These are phyloP conservation scores for Gallinago solitaria DNA, from an alignment of 2,797 vertebrate genomes.

Conservation along the genomic window DNA sequence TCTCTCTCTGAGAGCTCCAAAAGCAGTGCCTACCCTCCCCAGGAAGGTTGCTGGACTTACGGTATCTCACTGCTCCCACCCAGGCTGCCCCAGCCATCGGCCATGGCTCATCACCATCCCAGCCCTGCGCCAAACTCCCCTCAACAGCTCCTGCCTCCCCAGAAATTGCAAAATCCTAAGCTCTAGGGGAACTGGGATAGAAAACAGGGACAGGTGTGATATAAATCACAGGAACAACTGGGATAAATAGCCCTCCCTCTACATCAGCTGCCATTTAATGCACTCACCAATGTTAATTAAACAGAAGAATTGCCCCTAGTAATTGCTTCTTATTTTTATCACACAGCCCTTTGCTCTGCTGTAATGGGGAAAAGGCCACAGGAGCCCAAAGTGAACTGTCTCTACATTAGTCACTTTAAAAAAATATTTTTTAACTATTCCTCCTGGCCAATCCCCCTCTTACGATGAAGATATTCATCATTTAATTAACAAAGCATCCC, in stretches of 20 bases:
- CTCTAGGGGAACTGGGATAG: background rate
- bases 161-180: background rate
- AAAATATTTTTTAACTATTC: background rate
- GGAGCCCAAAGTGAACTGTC: background rate
- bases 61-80: background rate
- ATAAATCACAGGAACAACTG: background rate
- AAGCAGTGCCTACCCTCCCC: background rate
- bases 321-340: background rate
- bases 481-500: background rate
- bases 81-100: fast-evolving
- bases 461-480: fast-evolving
- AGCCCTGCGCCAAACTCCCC: background rate
- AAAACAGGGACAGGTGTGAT: background rate
- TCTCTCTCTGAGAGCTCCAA: background rate
- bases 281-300: background rate
- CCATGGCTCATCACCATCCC: fast-evolving
- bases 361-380: background rate
- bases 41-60: fast-evolving
- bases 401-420: background rate
- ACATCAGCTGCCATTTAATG: background rate
- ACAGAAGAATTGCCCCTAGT: background rate
- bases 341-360: background rate
- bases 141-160: background rate
- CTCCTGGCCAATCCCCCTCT: background rate
- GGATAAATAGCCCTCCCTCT: background rate